phyloP scores from a whole-genome alignment of 2,797 vertebrate genomes.

The Lithobates sylvaticus region DNA sequence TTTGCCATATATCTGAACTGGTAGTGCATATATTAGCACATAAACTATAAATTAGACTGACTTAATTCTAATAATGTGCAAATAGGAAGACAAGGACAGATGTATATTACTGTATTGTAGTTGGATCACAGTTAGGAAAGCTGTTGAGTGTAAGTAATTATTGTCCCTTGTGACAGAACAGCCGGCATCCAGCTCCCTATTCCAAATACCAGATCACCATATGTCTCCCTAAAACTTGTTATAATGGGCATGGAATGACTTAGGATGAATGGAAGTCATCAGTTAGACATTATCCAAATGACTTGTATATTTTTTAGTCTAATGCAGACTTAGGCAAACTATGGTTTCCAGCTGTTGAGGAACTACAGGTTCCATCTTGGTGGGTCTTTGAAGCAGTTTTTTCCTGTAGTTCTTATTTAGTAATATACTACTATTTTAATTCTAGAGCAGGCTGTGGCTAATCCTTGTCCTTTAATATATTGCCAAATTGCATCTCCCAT shows the following conservation, averaged over 20 bases:
- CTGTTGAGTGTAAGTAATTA: conserved; percentile 25
- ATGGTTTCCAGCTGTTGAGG: neutral
- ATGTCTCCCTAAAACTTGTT: conserved; percentile 31
- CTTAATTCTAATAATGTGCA: conserved; percentile 13
- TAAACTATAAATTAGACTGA: neutral
- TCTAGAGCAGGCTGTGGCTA: neutral
- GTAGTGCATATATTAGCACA: neutral
- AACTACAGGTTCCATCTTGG: neutral
- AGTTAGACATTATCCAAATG: neutral
- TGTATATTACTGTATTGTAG: conserved; percentile 9
- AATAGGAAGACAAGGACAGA: neutral
- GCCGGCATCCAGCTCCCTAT: conserved; percentile 16
- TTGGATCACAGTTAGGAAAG: conserved; percentile 16
- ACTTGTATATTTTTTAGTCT: neutral
- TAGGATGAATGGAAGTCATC: conserved; percentile 7
- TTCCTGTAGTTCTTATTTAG: neutral
- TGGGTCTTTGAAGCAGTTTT: neutral
- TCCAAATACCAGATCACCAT: conserved; percentile 37
- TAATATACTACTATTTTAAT: too few relatives aligned
- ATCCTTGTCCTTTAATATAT: neutral
- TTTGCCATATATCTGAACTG: conserved; percentile 11
- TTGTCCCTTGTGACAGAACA: conserved; percentile 38
- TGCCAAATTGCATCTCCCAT: neutral
- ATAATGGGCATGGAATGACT: neutral
- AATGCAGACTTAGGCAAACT: neutral